A percentile compares a stretch with the other conserved stretches of the same genome.
phyloP scores from a whole-genome alignment of 2,113 vertebrate genomes.

The Phasianus colchicus region DNA sequence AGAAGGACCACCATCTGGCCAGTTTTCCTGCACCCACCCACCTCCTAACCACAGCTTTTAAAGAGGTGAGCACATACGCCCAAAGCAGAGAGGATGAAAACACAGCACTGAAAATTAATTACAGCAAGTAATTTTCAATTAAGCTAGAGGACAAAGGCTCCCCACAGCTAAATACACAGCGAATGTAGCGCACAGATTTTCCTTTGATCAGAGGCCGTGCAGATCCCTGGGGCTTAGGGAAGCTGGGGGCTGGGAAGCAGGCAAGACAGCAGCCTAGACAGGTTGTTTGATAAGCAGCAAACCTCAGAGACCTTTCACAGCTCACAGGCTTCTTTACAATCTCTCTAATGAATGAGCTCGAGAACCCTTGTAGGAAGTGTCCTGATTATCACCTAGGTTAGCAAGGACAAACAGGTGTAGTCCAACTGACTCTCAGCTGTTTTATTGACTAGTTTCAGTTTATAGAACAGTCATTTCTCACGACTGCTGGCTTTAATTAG shows the following conservation, averaged over 20 bases:
- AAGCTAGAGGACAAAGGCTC: neutral
- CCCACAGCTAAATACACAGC: neutral
- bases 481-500: neutral
- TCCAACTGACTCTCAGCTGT: neutral
- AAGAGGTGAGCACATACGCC: neutral
- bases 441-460: neutral
- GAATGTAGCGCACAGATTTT: fast-evolving
- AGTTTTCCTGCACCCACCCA: neutral
- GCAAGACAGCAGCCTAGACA: neutral
- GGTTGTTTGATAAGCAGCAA: neutral
- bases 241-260: neutral
- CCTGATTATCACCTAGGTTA: neutral
- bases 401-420: neutral
- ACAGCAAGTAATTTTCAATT: neutral
- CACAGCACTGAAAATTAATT: neutral
- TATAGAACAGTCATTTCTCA: neutral
- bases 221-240: neutral
- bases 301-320: neutral
- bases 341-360: fast-evolving
- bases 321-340: neutral
- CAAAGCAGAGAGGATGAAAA: neutral
- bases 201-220: neutral
- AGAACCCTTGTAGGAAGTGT: neutral
- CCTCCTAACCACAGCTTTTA: neutral
- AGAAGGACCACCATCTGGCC: neutral